These are phyloP conservation scores for Natator depressus DNA, from an alignment of 2,113 vertebrate genomes.

Conservation along the genomic window DNA sequence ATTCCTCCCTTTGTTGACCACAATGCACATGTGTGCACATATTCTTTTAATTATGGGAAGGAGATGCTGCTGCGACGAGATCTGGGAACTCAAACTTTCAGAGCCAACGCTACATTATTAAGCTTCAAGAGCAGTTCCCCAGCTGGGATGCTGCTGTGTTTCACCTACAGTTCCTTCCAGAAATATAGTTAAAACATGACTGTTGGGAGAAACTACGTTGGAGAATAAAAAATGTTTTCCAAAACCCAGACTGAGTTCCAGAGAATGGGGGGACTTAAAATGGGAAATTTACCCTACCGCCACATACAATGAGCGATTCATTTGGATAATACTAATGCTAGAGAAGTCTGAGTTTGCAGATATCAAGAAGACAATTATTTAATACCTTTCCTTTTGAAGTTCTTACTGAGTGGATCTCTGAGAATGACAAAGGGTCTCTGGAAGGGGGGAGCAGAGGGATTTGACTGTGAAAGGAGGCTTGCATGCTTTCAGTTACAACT, in stretches of 20 bases:
- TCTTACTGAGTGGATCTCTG: neutral
- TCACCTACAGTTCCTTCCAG: neutral
- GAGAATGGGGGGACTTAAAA: neutral
- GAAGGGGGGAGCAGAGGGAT: neutral
- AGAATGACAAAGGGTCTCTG: neutral
- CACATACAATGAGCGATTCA: conserved; percentile 5
- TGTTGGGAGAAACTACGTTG: neutral
- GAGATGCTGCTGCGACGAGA: neutral
- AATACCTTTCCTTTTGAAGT: neutral
- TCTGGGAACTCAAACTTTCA: neutral
- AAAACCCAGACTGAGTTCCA: neutral
- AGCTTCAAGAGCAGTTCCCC: conserved; percentile 5
- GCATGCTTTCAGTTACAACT: neutral
- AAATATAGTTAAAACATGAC: conserved; percentile 31
- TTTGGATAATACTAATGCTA: neutral
- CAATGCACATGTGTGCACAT: neutral
- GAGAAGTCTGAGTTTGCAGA: neutral
- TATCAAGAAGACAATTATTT: neutral
- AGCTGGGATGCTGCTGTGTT: neutral
- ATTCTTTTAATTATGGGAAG: neutral
- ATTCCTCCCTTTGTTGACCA: conserved; percentile 19
- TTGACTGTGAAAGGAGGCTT: neutral
- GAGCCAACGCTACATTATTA: neutral
- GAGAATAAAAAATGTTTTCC: conserved; percentile 38
- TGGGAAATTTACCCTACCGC: conserved; percentile 6